Conservation (phyloP, 2,797 vertebrate genomes). For the Podarcis siculus region DNA sequence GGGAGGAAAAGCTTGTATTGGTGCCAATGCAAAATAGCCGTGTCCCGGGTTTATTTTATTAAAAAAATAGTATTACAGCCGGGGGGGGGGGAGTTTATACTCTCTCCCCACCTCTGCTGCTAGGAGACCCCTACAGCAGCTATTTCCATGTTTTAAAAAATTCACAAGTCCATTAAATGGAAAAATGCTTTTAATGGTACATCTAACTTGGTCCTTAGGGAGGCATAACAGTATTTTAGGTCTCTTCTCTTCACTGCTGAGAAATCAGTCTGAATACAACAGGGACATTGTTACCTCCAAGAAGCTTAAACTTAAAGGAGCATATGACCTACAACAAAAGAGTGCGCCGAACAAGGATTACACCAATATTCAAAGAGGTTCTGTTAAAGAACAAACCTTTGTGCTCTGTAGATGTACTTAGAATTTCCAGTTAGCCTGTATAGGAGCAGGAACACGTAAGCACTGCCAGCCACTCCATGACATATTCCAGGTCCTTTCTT, state of each 20-base stretch:
- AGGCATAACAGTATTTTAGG: neutral
- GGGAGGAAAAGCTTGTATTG: neutral
- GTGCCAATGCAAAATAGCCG: neutral
- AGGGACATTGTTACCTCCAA: neutral
- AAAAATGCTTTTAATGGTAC: neutral
- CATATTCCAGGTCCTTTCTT: constrained; percentile 93
- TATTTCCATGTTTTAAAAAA: neutral
- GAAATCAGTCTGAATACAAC: neutral
- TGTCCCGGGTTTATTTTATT: neutral
- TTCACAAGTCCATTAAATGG: neutral
- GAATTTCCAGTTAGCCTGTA: constrained; percentile 90
- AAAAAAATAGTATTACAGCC: neutral
- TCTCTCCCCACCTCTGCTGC: neutral
- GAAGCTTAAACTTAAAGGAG: neutral
- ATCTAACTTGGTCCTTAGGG: neutral
- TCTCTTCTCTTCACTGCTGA: neutral
- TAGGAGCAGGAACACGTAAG: constrained; percentile 89
- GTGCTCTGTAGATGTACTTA: constrained; percentile 89
- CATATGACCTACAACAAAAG: neutral
- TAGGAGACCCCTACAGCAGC: neutral
- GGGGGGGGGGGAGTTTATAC: neutral
- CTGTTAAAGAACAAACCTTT: constrained; percentile 78
- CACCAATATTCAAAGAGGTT: neutral
- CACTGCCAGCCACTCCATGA: constrained; percentile 88
- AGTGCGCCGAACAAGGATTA: neutral